A percentile compares a stretch with the other conserved stretches of the same genome.
phyloP scores from a whole-genome alignment of 2,113 vertebrate genomes.

The Podarcis raffonei region DNA sequence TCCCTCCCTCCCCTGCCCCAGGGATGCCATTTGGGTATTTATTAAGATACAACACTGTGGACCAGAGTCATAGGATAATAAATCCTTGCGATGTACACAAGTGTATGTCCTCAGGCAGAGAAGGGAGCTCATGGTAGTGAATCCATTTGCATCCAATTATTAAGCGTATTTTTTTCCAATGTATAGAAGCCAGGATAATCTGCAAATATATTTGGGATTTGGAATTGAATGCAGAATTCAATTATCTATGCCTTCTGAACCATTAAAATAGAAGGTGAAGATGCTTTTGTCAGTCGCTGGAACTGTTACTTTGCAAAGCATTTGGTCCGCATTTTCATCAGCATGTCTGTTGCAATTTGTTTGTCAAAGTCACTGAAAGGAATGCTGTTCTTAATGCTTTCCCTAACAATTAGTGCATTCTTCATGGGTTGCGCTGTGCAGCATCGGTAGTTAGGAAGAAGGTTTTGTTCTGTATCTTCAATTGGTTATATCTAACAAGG shows the following conservation, averaged over 20 bases:
- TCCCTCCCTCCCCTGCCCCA: background rate
- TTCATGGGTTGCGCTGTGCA: background rate
- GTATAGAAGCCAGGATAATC: background rate
- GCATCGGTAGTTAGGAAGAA: background rate
- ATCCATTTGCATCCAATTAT: constrained; percentile 21
- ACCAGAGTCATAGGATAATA: constrained; percentile 4
- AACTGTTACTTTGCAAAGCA: background rate
- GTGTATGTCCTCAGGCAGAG: background rate
- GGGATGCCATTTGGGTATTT: background rate
- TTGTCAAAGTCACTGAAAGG: background rate
- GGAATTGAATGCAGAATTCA: constrained; percentile 24
- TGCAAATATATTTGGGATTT: constrained; percentile 34
- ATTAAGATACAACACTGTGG: background rate
- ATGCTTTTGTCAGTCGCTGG: background rate
- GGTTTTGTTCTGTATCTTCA: background rate
- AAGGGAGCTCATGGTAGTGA: background rate
- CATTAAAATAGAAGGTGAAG: constrained; percentile 12
- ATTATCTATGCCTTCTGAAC: constrained; percentile 17
- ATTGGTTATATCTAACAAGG: background rate
- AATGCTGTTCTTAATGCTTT: background rate
- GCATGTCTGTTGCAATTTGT: background rate
- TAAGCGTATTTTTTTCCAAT: constrained; percentile 10
- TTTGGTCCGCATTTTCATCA: constrained; percentile 6
- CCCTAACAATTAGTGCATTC: background rate
- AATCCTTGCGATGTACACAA: background rate